A percentile compares a stretch with the other conserved stretches of the same genome.
These are phyloP conservation scores for Melitaea athalia DNA, from an alignment of 2,888 invertebrate species.

Conservation along the genomic window DNA sequence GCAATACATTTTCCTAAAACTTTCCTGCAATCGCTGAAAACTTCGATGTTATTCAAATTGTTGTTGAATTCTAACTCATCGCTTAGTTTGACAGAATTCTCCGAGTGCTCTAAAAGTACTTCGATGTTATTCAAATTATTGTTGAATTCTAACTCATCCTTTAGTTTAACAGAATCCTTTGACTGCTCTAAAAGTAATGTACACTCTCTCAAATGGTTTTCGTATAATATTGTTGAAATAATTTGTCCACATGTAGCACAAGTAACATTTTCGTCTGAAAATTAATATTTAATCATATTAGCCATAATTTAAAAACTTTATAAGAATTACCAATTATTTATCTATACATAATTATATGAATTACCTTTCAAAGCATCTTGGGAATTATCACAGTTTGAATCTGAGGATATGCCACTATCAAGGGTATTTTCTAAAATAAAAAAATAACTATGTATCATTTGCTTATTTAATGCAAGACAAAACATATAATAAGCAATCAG, in stretches of 20 bases:
- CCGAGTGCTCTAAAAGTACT: not conserved
- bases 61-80: constrained; percentile 37
- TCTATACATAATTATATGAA: not conserved
- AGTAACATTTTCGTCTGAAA: constrained; percentile 27
- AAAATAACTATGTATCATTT: not conserved
- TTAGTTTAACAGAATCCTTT: constrained; percentile 3
- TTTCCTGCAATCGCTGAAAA: constrained; percentile 51
- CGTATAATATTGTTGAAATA: constrained; percentile 27
- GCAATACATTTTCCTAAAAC: constrained; percentile 56
- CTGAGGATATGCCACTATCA: constrained; percentile 54
- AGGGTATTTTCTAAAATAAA: constrained; percentile 48
- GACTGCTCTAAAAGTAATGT: not conserved
- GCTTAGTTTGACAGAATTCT: constrained; percentile 12
- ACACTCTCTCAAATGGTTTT: constrained; percentile 39
- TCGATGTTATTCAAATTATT: constrained; percentile 34
- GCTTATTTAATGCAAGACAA: no score
- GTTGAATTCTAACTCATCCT: constrained; percentile 32
- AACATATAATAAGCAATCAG: no score
- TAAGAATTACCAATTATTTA: not conserved
- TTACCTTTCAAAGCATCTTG: constrained; percentile 19
- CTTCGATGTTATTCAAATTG: constrained; percentile 23
- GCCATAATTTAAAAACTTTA: not conserved
- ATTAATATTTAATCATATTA: not conserved
- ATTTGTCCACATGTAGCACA: constrained; percentile 40
- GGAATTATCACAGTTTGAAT: constrained; percentile 46